Evolutionary conservation across 1,140 invertebrate species (phyloP).

Genomic region (Micrasema minimum): DNA sequence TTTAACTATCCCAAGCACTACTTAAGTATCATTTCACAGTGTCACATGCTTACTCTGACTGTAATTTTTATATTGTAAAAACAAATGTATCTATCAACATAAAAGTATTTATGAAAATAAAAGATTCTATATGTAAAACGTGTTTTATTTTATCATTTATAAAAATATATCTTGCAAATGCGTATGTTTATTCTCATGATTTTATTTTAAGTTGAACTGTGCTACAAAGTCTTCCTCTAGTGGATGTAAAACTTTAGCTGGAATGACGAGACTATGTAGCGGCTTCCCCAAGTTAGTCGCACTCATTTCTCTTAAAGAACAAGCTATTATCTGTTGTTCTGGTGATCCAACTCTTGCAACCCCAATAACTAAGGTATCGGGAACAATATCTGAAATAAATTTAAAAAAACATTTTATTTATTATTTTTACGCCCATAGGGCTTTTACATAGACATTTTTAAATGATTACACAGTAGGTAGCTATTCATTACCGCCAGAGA

Average conservation of each 20-base stretch:
- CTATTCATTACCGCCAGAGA: too few relatives aligned
- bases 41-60: slow-evolving; percentile 47
- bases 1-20: slow-evolving; percentile 39
- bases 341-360: slow-evolving; percentile 89
- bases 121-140: slow-evolving; percentile 49
- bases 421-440: too few relatives aligned
- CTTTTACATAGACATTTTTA: too few relatives aligned
- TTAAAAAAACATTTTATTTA: slow-evolving; percentile 5
- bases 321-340: slow-evolving; percentile 82
- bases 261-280: slow-evolving; percentile 93
- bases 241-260: slow-evolving; percentile 86
- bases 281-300: slow-evolving; percentile 86
- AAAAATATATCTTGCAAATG: background rate
- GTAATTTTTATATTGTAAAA: slow-evolving; percentile 54
- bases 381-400: slow-evolving; percentile 64
- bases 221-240: slow-evolving; percentile 87
- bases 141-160: slow-evolving; percentile 10
- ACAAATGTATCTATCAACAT: slow-evolving; percentile 47
- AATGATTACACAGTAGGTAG: too few relatives aligned
- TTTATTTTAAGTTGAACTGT: slow-evolving; percentile 35
- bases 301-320: slow-evolving; percentile 80
- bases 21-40: slow-evolving; percentile 37
- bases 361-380: slow-evolving; percentile 79
- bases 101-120: slow-evolving; percentile 53
- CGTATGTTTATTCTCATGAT: background rate